Percentiles rank a stretch among this genome's conserved stretches.
Evolutionary conservation across 2,113 vertebrate genomes (phyloP).

Genomic region (Amphiprion percula): DNA sequence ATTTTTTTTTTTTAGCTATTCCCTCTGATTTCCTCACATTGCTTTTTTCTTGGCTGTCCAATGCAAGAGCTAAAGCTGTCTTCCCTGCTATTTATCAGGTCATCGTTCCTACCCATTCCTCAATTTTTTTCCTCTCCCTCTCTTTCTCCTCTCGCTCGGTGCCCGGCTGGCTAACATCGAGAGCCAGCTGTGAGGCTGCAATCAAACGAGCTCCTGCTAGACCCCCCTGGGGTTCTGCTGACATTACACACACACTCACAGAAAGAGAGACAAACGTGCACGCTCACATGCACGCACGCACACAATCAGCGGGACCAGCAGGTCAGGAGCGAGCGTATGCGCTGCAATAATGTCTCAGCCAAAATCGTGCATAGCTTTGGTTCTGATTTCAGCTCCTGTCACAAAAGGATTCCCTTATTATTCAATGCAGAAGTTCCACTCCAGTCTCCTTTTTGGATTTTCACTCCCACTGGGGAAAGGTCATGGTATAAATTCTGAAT

Average conservation of each 20-base stretch:
- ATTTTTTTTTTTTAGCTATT: not conserved
- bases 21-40: conserved; percentile 11
- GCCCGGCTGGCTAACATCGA: conserved; percentile 38
- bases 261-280: not conserved
- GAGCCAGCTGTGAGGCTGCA: conserved; percentile 68
- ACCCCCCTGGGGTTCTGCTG: conserved; percentile 60
- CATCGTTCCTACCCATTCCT: conserved; percentile 21
- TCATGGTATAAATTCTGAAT: conserved; percentile 33
- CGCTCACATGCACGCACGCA: not conserved
- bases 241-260: conserved; percentile 46
- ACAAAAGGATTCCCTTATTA: conserved; percentile 29
- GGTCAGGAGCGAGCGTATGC: conserved; percentile 12
- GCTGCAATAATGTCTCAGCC: conserved; percentile 3
- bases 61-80: conserved; percentile 9
- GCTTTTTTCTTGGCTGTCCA: not conserved
- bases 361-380: conserved; percentile 27
- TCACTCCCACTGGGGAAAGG: conserved; percentile 45
- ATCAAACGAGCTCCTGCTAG: conserved; percentile 67
- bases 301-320: conserved; percentile 7
- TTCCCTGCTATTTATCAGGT: conserved; percentile 31
- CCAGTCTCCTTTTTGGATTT: conserved; percentile 22
- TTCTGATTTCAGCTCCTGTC: conserved; percentile 23
- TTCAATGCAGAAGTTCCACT: conserved; percentile 32
- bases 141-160: conserved; percentile 23
- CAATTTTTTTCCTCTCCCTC: conserved; percentile 6